Base-by-base conservation (phyloP, 1,140 invertebrate species). In the Drosophila saltans region DNA sequence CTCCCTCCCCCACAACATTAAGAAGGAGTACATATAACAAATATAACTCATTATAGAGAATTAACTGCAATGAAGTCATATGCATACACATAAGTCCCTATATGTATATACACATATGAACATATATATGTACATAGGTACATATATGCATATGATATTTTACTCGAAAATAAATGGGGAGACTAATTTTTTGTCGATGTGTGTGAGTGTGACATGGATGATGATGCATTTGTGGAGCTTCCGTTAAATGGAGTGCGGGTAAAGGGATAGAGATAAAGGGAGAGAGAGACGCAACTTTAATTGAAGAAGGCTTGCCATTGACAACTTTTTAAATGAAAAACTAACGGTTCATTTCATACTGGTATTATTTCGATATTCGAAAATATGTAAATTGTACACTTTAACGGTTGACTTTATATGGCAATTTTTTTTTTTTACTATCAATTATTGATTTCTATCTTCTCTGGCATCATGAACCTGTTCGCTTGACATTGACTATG, bases 201-300 rank as follows among this genome's bases (percentile, higher is more conserved):
- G 30, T 65, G 64, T 60, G 43, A 60, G 62, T 52, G 16, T 45
- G 36, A 4, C 26, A 9, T n/a, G 11, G 10, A 41, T 21, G 11
- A 62, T n/a, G 28, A 69, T 24, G 72, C 72, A 74, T 56, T 75
- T 74, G 39, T 21, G 30, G 62, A 60, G 71, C 72, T 75, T 75
- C 72, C 30, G 2, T 24, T 41, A 59, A 30, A 59, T 74, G 58
- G 30, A 7, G 33, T 40, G 30, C 36, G 58, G 16, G 28, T 36
- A 16, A 16, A 16, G 16, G 16, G 16, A 16, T 16, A 16, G 33
- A 1, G 33, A 2, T 58, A 11, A 9, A n/a, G n/a, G n/a, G 6
- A 30, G 28, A 40, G 36, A 26, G 45, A 41, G 63, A 7, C 55
- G 62, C 36, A 52, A 52, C 45, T 26, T 52, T 4, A 52, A 52